Evolutionary conservation across 2,797 vertebrate genomes (phyloP), one percentile per base, ranked within the genome.

Genomic region (Microhierax caerulescens): DNA sequence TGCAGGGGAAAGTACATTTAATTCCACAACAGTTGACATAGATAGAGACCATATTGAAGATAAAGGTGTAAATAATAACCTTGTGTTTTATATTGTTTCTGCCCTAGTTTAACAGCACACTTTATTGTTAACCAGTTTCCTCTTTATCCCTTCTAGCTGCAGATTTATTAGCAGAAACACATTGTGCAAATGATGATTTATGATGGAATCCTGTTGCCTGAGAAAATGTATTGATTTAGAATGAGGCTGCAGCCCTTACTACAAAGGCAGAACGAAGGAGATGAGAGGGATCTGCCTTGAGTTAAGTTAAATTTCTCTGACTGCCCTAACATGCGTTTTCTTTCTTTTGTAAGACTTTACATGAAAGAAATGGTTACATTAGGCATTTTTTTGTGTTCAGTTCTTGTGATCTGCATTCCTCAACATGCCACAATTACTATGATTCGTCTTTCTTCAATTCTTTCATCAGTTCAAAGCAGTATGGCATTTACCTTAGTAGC

Each of bases 181-280:
- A 79, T 98, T 97, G 97, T 98, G 97, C 97, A 99, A 98, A 99
- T 98, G 98, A 98, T 99, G 98, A 99, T 99, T 98, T 98, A 99
- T 98, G 98, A 98, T 59, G 96, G 89, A 97, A 97, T 98, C 98
- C 91, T 90, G 96, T 97, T 98, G 98, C 98, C 98, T 97, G 97
- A 98, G 98, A 98, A 99, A 97, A 98, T 97, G 93, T 98, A 99
- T 98, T 98, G 99, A 99, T 99, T 98, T 93, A 45, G 85, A 81
- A 81, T 88, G 89, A 92, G 95, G 93, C 86, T 72, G 60, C 54
- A 39, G 70, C 87, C 83, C 77, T 82, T 56, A 50, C 80, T 93
- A 75, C 70, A 81, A 83, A 96, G 89, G 73, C 88, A 95, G 45
- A 56, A 56, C 7, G 34, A 65, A 87, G 63, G 61, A 91, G 73